Percentiles rank a stretch among this genome's conserved stretches.
These are phyloP conservation scores for Andrena chrysosceles DNA, from an alignment of 2,888 invertebrate genomes.

Conservation along the genomic window DNA sequence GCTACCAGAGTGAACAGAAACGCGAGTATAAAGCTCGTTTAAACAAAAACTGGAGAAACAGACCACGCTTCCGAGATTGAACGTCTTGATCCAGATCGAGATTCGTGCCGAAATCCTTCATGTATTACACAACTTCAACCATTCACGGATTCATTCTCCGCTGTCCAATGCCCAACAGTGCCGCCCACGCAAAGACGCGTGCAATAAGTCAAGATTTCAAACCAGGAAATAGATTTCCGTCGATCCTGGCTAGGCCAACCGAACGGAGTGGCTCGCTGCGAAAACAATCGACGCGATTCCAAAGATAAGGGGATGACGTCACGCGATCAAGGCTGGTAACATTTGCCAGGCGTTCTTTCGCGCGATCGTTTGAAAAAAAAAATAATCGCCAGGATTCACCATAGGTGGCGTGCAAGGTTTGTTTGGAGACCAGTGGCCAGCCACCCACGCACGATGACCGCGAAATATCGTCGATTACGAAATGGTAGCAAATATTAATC, in stretches of 20 bases:
- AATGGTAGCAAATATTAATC: slow-evolving; percentile 76
- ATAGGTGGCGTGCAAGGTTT: slow-evolving; percentile 72
- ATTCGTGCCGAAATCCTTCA: no score
- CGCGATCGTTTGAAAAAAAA: slow-evolving; percentile 72
- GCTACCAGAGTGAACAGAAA: no score
- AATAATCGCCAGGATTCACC: slow-evolving; percentile 72
- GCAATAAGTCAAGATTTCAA: not conserved
- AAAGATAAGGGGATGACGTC: slow-evolving; percentile 61
- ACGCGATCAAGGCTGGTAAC: slow-evolving; percentile 51
- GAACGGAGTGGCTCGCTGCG: slow-evolving; percentile 11
- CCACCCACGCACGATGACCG: slow-evolving; percentile 72
- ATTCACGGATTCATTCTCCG: not conserved
- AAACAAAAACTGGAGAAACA: no score
- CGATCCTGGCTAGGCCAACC: not conserved
- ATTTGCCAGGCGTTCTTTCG: slow-evolving; percentile 69
- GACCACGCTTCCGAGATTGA: no score
- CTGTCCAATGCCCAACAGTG: not conserved
- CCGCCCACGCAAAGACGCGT: not conserved
- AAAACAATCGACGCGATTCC: slow-evolving; percentile 55
- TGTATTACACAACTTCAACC: no score
- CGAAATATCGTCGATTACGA: slow-evolving; percentile 75
- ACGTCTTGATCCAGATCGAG: no score
- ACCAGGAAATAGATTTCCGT: not conserved
- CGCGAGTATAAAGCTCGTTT: no score
- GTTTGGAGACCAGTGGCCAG: slow-evolving; percentile 67